A percentile compares a stretch with the other conserved stretches of the same genome.
Conservation (phyloP, 2,113 vertebrate species). For the Sceloporus undulatus region DNA sequence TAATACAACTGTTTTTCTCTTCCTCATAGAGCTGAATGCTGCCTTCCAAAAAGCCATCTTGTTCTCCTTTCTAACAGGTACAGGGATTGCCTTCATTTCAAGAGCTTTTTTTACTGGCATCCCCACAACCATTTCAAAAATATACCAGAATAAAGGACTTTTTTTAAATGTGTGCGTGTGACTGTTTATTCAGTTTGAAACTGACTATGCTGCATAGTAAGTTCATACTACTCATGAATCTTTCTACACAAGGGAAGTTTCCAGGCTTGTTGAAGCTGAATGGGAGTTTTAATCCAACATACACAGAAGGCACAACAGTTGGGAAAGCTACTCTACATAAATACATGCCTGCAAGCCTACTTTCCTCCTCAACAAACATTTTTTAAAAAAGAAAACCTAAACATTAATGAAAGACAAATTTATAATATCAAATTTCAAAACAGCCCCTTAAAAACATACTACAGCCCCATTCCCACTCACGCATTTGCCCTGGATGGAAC, state of each 20-base stretch:
- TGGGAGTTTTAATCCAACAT: too few species aligned
- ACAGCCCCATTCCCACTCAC: too few species aligned
- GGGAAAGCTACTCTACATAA: neutral
- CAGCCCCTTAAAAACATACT: neutral
- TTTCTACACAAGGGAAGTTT: neutral
- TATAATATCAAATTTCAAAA: neutral
- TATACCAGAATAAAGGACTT: neutral
- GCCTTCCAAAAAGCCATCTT: neutral
- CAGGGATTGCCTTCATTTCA: neutral
- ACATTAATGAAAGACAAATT: neutral
- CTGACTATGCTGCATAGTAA: neutral
- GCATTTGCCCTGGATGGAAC: too few species aligned
- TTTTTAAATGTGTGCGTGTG: neutral
- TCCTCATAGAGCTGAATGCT: neutral
- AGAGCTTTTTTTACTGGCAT: neutral
- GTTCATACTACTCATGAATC: too few species aligned
- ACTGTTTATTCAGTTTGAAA: accelerated
- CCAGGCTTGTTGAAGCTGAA: too few species aligned
- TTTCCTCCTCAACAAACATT: neutral
- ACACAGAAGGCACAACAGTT: too few species aligned
- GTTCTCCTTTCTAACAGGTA: neutral
- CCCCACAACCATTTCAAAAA: neutral
- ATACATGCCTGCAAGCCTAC: neutral
- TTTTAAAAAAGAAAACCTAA: neutral
- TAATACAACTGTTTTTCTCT: neutral